Percentiles rank a stretch among this genome's conserved stretches.
Evolutionary conservation across 2,888 invertebrate species (phyloP).

Genomic region (Gymnosoma rotundatum): DNA sequence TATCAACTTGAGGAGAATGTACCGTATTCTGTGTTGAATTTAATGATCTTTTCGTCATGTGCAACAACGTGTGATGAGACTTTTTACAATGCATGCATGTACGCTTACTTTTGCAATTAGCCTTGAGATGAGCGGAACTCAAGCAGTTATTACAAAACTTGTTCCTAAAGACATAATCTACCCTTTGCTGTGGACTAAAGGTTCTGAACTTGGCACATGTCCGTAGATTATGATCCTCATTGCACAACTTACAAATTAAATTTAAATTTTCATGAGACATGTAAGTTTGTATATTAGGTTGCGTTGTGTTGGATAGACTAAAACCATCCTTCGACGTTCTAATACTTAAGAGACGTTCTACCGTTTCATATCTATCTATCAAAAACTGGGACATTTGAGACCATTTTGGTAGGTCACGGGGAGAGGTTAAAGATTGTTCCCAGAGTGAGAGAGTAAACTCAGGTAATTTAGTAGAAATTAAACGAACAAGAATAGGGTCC

Average conservation of each 20-base stretch:
- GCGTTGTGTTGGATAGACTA: neutral
- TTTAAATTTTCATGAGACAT: neutral
- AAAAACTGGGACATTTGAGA: neutral
- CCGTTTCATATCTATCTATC: neutral
- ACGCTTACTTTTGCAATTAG: constrained; percentile 2
- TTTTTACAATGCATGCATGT: neutral
- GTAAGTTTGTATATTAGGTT: neutral
- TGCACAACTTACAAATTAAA: neutral
- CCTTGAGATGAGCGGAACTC: neutral
- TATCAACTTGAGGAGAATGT: no score
- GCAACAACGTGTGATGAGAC: neutral
- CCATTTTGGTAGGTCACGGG: neutral
- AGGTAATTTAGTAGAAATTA: no score
- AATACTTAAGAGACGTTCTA: neutral
- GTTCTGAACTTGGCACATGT: neutral
- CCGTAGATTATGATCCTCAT: neutral
- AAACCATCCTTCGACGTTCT: neutral
- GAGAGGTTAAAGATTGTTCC: neutral
- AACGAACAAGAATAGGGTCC: neutral
- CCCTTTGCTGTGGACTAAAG: neutral
- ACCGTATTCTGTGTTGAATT: neutral
- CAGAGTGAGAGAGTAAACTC: neutral
- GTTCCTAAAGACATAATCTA: constrained; percentile 1
- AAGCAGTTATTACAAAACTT: constrained; percentile 9
- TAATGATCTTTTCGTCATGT: neutral